phyloP scores from a whole-genome alignment of 2,797 vertebrate species.

The Chiloscyllium punctatum region DNA sequence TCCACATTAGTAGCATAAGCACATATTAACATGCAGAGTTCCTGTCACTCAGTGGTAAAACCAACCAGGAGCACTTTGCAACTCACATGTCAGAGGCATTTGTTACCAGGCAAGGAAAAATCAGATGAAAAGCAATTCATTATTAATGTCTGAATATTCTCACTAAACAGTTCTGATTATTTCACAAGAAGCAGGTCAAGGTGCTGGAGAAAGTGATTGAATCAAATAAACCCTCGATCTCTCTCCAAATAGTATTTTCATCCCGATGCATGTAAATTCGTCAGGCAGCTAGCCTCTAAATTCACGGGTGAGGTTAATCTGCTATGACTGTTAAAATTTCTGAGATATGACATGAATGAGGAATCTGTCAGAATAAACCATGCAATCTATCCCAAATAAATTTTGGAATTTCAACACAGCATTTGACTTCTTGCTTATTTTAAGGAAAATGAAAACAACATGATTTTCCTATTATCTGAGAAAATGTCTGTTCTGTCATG shows the following conservation, averaged over 20 bases:
- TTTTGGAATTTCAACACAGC: conserved; percentile 50
- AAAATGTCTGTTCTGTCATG: background rate
- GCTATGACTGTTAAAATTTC: conserved; percentile 95
- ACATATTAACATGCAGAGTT: conserved; percentile 4
- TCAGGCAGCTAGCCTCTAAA: conserved; percentile 65
- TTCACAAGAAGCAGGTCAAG: conserved; percentile 87
- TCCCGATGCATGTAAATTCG: conserved; percentile 84
- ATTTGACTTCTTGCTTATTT: conserved; percentile 51
- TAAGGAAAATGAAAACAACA: conserved; percentile 48
- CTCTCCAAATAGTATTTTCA: conserved; percentile 77
- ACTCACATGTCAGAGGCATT: conserved; percentile 50
- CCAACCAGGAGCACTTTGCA: background rate
- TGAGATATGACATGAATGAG: conserved; percentile 70
- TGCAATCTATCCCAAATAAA: conserved; percentile 58
- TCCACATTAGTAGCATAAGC: background rate
- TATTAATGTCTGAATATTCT: conserved; percentile 94
- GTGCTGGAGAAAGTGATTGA: conserved; percentile 73
- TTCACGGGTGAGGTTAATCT: conserved; percentile 83
- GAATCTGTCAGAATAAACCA: conserved; percentile 63
- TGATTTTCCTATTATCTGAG: conserved; percentile 40
- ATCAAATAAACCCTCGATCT: conserved; percentile 82
- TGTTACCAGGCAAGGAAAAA: conserved; percentile 57
- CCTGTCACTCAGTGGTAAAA: background rate
- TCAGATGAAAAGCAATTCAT: conserved; percentile 73
- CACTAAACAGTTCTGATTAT: conserved; percentile 87